Percentiles rank a stretch among this genome's conserved stretches.
Conservation (phyloP, 2,888 invertebrate genomes). For the Stegophylla sp. region DNA sequence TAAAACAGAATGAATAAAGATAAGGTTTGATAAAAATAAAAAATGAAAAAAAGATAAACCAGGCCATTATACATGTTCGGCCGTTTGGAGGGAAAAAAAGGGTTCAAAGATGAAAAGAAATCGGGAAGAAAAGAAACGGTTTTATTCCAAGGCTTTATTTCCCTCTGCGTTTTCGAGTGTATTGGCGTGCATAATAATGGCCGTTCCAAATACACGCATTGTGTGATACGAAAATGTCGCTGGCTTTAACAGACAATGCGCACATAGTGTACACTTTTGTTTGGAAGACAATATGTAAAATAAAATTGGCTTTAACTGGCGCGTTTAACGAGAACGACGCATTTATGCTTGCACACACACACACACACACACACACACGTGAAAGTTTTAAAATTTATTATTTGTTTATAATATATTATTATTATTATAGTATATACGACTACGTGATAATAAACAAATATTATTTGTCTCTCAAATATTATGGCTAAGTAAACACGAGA, state of each 20-base stretch:
- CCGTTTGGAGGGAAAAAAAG: neutral
- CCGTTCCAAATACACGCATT: conserved; percentile 23
- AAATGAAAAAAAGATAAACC: conserved; percentile 15
- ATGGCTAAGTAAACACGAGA: too few species aligned
- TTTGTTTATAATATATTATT: too few species aligned
- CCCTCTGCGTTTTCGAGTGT: conserved; percentile 7
- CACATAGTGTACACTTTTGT: neutral
- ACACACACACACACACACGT: too few species aligned
- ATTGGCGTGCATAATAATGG: conserved; percentile 34
- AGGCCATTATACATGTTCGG: conserved; percentile 23
- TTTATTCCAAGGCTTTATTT: conserved; percentile 27
- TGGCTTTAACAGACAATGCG: neutral
- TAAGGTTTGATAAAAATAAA: neutral
- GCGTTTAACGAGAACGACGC: too few species aligned
- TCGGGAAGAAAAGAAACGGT: conserved; percentile 1
- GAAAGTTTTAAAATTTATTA: too few species aligned
- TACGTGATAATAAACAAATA: too few species aligned
- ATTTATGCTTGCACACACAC: too few species aligned
- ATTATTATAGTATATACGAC: too few species aligned
- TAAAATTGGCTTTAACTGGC: neutral
- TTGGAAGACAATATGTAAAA: conserved; percentile 24
- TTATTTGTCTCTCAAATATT: too few species aligned
- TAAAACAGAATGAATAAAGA: conserved; percentile 4
- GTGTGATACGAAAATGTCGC: neutral
- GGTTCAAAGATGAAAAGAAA: conserved; percentile 30